These are phyloP conservation scores for Pimephales promelas DNA, from an alignment of 2,113 vertebrate genomes.

Conservation along the genomic window DNA sequence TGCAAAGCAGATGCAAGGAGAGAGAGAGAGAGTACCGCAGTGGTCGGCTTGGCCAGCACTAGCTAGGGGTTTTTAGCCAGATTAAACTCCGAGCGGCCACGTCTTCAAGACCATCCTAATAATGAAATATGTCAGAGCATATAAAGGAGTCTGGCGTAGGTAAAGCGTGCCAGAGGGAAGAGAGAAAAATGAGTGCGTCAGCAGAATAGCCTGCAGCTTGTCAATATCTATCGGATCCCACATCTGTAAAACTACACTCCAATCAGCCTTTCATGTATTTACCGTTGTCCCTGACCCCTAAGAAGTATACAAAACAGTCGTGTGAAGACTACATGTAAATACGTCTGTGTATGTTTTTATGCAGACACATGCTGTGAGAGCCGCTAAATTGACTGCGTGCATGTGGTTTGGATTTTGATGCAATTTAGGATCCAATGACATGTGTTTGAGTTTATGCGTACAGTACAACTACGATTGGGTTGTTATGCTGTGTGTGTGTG, in stretches of 20 bases:
- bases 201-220: constrained; percentile 80
- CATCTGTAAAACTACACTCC: constrained; percentile 57
- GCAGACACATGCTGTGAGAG: neutral
- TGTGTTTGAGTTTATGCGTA: neutral
- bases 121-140: constrained; percentile 96
- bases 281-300: constrained; percentile 22
- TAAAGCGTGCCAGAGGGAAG: constrained; percentile 17
- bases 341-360: neutral
- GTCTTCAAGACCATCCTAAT: constrained; percentile 89
- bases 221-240: constrained; percentile 86
- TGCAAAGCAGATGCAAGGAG: constrained; percentile 20
- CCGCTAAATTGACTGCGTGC: neutral
- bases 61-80: constrained; percentile 80
- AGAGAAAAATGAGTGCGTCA: constrained; percentile 79
- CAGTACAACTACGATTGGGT: neutral
- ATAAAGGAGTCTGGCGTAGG: constrained; percentile 80
- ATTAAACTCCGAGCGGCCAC: constrained; percentile 86
- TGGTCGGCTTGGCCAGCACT: constrained; percentile 47
- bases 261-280: constrained; percentile 32
- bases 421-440: neutral
- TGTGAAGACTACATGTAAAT: constrained; percentile 14
- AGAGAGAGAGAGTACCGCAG: constrained; percentile 41
- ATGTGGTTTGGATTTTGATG: constrained; percentile 21
- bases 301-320: constrained; percentile 8
- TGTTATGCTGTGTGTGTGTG: too few species aligned